Conservation (phyloP, 53 echinoderm and acorn worm genomes). For the Holothuria leucospilota region DNA sequence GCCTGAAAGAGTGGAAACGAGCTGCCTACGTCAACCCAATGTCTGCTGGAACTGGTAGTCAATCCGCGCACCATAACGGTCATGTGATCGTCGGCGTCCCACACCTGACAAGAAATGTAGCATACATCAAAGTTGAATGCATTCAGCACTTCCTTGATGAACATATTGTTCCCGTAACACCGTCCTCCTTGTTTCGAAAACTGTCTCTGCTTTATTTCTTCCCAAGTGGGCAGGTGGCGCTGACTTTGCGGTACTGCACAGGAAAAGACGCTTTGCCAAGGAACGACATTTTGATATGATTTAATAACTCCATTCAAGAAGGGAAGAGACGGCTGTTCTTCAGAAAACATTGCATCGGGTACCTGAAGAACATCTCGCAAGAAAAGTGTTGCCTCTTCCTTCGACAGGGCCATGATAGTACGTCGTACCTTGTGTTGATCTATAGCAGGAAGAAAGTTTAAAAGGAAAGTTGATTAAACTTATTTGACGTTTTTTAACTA, state of each 20-base stretch:
- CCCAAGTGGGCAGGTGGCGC: too few relatives aligned
- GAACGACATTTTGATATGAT: too few relatives aligned
- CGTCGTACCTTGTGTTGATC: too few relatives aligned
- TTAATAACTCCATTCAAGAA: neutral
- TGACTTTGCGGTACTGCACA: neutral
- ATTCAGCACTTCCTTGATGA: constrained; percentile 24
- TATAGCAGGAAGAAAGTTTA: too few relatives aligned
- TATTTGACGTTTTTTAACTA: too few relatives aligned
- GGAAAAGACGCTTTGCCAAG: too few relatives aligned
- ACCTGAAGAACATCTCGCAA: neutral
- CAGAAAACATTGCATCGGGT: neutral
- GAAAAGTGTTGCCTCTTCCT: neutral
- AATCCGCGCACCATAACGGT: too few relatives aligned
- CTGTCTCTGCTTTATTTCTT: neutral
- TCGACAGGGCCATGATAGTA: neutral
- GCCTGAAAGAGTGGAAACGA: constrained; percentile 32
- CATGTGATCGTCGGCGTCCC: neutral
- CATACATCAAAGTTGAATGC: neutral
- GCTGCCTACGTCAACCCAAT: constrained; percentile 44
- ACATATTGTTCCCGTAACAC: constrained; percentile 14
- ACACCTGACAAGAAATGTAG: neutral
- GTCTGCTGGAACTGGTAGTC: neutral
- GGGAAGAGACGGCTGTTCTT: neutral
- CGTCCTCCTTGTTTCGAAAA: constrained; percentile 18
- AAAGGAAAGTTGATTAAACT: too few relatives aligned